Base-by-base conservation (phyloP, 2,113 vertebrate genomes). In the Eonycteris spelaea region DNA sequence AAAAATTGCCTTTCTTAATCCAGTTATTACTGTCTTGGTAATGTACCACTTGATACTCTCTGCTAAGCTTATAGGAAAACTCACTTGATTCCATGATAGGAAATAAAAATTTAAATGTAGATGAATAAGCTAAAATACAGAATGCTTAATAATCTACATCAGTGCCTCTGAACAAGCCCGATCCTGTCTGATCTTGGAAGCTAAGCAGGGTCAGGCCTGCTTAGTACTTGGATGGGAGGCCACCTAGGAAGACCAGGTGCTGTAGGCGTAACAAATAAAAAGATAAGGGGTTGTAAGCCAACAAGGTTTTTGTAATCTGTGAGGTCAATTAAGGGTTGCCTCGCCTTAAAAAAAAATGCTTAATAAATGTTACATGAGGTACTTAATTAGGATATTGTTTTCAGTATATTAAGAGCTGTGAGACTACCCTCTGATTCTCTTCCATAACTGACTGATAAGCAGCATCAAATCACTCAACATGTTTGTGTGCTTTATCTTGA, bases 101-200 rank as follows among this genome's bases (percentile, higher is more conserved):
- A 89, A 40, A 40, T 61, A 77, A 95, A 96, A 91, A 65, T 90
- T 78, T 94, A 93, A 94, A 45, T 85, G 26, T 95, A 18, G 3
- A 11, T 79, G 45, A 51, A 61, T 90, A 57, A 79, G 35, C 40
- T 89, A 15, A 92, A 94, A 71, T 88, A 43, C 73, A 79, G 15
- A 63, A 30, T 40, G 22, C 26, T 13, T 51, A 35, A 48, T 63
- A 30, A 14, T 51, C 48, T 51, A 14, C 51, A 51, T 51, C 51
- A 14, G 16, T 51, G 51, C 51, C 51, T 15, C 51, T 51, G 51
- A 51, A 16, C 51, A 51, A 51, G 51, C 15, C 51, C 51, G 15
- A 51, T 51, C 51, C 51, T 51, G 51, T 51, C 51, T 51, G 51
- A 16, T 51, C 51, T 51, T 3, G 5, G 51, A 51, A 51, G 48